Conservation (phyloP, 2,113 vertebrate genomes). For the Chitala chitala region DNA sequence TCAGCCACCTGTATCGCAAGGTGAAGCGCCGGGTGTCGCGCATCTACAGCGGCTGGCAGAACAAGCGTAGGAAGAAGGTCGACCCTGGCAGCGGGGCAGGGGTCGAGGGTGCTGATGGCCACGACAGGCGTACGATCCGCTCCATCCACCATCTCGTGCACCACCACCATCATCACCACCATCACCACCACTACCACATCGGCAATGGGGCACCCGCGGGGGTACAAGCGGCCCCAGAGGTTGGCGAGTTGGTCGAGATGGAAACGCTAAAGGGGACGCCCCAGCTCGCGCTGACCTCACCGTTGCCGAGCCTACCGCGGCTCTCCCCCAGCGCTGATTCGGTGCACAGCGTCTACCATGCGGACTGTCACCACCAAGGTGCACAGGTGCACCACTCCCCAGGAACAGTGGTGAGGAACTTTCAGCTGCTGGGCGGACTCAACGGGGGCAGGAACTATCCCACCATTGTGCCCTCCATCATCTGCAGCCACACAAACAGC, state of each 20-base stretch:
- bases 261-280: conserved; percentile 38
- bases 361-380: conserved; percentile 67
- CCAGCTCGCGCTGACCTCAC: conserved; percentile 49
- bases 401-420: conserved; percentile 21
- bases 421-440: conserved; percentile 46
- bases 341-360: conserved; percentile 76
- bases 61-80: conserved; percentile 59
- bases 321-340: conserved; percentile 48
- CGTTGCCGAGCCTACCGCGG: conserved; percentile 44
- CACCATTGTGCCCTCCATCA: conserved; percentile 76
- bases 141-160: conserved; percentile 73
- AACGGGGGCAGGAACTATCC: conserved; percentile 81
- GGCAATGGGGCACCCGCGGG: conserved; percentile 62
- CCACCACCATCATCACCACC: conserved; percentile 69
- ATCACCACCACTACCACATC: conserved; percentile 72
- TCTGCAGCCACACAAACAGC: conserved; percentile 52
- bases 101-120: conserved; percentile 32
- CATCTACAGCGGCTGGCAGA: conserved; percentile 66
- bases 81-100: conserved; percentile 46
- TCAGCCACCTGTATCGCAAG: conserved; percentile 84
- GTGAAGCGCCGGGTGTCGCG: conserved; percentile 67
- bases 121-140: conserved; percentile 43
- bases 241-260: conserved; percentile 55
- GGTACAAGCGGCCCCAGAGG: conserved; percentile 41
- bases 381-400: conserved; percentile 51